Conservation (phyloP, 2,113 vertebrate species). For the Natator depressus region DNA sequence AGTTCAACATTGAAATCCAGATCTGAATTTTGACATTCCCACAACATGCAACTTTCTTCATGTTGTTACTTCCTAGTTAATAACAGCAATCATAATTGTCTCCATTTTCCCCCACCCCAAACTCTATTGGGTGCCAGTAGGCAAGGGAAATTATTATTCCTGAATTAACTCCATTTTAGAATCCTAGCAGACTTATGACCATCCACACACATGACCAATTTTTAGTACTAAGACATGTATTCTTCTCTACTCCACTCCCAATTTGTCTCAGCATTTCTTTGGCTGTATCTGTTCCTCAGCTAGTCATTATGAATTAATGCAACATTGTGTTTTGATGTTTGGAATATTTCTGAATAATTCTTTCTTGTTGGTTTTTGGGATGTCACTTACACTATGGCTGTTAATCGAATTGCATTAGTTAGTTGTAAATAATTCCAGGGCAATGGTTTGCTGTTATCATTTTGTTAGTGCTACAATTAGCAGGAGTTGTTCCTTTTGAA, state of each 20-base stretch:
- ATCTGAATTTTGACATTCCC: not conserved
- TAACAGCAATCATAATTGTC: not conserved
- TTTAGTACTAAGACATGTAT: not conserved
- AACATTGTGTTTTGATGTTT: not conserved
- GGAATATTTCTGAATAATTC: not conserved
- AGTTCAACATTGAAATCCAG: not conserved
- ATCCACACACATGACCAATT: not conserved
- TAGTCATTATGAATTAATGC: not conserved
- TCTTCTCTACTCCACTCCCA: not conserved
- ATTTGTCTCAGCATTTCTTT: not conserved
- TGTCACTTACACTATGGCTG: not conserved
- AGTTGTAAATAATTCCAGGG: not conserved
- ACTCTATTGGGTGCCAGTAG: not conserved
- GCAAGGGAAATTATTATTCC: not conserved
- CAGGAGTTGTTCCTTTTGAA: rapidly evolving
- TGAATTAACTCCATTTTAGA: not conserved
- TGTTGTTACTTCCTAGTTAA: not conserved
- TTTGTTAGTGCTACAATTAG: not conserved
- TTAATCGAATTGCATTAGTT: not conserved
- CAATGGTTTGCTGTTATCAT: not conserved
- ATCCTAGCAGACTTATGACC: not conserved
- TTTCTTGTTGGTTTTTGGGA: not conserved
- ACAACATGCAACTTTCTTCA: not conserved
- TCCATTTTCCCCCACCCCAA: not conserved
- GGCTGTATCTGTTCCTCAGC: not conserved